Conservation (phyloP, 2,113 vertebrate genomes). For the Dinomys branickii region DNA sequence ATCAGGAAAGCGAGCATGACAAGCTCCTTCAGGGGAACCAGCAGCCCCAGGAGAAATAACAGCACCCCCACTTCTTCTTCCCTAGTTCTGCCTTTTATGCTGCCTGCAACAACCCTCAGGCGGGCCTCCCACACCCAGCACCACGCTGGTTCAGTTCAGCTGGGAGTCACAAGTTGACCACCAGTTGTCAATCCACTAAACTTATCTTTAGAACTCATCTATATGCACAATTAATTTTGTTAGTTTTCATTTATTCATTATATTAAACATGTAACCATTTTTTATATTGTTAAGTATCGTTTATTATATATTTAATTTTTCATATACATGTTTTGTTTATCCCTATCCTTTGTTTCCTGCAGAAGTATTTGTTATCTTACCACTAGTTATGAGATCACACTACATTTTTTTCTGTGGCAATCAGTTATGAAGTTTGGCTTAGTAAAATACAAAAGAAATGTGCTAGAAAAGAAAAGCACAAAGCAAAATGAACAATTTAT, state of each 20-base stretch:
- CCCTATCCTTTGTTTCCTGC: background rate
- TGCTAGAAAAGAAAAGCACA: background rate
- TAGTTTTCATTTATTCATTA: background rate
- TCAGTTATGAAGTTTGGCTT: background rate
- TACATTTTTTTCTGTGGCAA: background rate
- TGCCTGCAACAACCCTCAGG: too few relatives aligned
- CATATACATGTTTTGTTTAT: background rate
- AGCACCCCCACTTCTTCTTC: too few relatives aligned
- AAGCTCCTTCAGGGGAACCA: too few relatives aligned
- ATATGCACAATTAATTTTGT: background rate
- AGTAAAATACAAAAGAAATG: background rate
- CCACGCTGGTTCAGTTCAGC: too few relatives aligned
- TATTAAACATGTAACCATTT: background rate
- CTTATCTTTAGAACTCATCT: background rate
- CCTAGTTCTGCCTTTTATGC: too few relatives aligned
- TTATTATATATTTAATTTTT: background rate
- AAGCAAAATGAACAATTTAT: background rate
- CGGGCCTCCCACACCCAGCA: too few relatives aligned
- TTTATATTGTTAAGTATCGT: background rate
- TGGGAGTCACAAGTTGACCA: too few relatives aligned
- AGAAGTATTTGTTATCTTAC: background rate
- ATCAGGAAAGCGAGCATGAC: too few relatives aligned
- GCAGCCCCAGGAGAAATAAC: too few relatives aligned
- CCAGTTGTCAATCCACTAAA: too few relatives aligned
- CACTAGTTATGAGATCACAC: background rate